These are phyloP conservation scores for Anolis carolinensis DNA, from an alignment of 2,113 vertebrate species.

Conservation along the genomic window DNA sequence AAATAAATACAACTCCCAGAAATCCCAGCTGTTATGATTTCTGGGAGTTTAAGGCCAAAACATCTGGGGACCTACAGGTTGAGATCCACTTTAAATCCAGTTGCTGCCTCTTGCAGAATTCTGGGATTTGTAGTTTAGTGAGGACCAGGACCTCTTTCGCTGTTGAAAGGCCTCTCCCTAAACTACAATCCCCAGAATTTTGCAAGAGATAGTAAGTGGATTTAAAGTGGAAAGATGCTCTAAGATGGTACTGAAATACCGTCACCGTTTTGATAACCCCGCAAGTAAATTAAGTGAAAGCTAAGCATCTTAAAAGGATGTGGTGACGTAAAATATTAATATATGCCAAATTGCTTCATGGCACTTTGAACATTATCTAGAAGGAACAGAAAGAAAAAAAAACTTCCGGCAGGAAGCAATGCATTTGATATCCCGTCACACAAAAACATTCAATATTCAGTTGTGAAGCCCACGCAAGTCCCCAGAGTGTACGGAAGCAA, in stretches of 20 bases:
- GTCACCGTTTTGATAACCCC: not conserved
- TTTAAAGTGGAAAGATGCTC: too few relatives aligned
- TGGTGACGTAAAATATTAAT: slow-evolving; percentile 63
- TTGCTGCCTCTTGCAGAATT: too few relatives aligned
- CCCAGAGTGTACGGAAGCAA: slow-evolving; percentile 29
- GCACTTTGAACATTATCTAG: slow-evolving; percentile 67
- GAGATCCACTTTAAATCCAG: too few relatives aligned
- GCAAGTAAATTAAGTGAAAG: not conserved
- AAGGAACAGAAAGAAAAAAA: slow-evolving; percentile 62
- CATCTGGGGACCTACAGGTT: too few relatives aligned
- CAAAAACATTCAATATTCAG: slow-evolving; percentile 58
- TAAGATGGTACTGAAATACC: not conserved
- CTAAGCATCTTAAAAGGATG: not conserved
- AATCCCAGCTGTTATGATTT: too few relatives aligned
- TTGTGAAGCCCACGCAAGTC: slow-evolving; percentile 57
- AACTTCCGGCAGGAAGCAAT: slow-evolving; percentile 68
- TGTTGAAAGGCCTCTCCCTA: too few relatives aligned
- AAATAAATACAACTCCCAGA: too few relatives aligned
- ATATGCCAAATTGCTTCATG: slow-evolving; percentile 67
- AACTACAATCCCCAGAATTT: too few relatives aligned
- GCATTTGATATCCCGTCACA: slow-evolving; percentile 23
- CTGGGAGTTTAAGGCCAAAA: too few relatives aligned
- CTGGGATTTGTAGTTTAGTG: too few relatives aligned
- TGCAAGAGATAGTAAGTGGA: too few relatives aligned
- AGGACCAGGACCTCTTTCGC: too few relatives aligned